phyloP scores from a whole-genome alignment of 2,888 invertebrate species.

The Galerucella pusilla region DNA sequence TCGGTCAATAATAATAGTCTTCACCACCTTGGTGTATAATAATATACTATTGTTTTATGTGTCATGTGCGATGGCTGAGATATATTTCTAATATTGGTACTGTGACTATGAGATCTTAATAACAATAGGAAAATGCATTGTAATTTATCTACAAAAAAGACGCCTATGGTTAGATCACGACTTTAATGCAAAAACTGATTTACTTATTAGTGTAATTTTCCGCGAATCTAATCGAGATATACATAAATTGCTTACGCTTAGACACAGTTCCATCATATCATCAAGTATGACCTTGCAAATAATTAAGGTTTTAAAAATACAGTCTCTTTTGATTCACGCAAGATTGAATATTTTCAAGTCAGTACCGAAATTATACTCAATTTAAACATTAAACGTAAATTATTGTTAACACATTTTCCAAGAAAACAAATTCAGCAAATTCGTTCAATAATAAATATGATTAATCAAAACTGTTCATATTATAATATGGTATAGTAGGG shows the following conservation, averaged over 20 bases:
- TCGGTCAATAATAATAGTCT: too few relatives aligned
- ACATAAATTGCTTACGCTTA: conserved; percentile 19
- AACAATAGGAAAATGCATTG: too few relatives aligned
- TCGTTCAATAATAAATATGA: background rate
- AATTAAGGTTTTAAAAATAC: background rate
- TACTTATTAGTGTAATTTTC: conserved; percentile 12
- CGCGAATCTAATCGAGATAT: conserved; percentile 9
- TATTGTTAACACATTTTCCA: background rate
- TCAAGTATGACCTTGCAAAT: conserved; percentile 15
- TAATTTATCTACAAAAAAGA: background rate
- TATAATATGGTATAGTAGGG: too few relatives aligned
- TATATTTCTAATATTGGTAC: too few relatives aligned
- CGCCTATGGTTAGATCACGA: background rate
- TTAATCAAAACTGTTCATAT: too few relatives aligned
- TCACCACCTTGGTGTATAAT: too few relatives aligned
- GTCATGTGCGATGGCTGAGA: too few relatives aligned
- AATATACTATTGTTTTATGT: too few relatives aligned
- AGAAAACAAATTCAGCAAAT: background rate
- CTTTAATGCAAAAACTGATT: background rate
- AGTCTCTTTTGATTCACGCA: conserved; percentile 6
- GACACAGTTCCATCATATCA: conserved; percentile 9
- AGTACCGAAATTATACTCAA: background rate
- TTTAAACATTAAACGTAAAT: background rate
- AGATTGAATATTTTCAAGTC: background rate
- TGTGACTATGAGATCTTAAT: too few relatives aligned